These are phyloP conservation scores for Heteropelma amictum DNA, from an alignment of 2,888 invertebrate species.

Conservation along the genomic window DNA sequence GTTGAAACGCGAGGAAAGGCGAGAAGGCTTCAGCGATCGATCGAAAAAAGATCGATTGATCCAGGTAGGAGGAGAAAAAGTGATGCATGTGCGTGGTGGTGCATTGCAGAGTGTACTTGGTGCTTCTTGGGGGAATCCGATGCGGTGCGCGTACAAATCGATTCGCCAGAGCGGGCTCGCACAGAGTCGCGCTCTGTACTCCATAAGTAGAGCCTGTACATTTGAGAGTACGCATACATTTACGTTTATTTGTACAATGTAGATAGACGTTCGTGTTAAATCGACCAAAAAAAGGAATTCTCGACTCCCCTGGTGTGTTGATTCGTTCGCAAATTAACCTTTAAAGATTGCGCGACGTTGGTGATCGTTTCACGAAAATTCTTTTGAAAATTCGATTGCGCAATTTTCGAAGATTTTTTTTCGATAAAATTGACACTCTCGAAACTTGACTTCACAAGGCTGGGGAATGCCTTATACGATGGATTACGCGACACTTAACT, in stretches of 20 bases:
- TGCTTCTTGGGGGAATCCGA: slow-evolving; percentile 36
- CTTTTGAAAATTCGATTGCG: too few species aligned
- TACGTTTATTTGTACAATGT: not conserved
- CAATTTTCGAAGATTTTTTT: not conserved
- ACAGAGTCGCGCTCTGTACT: slow-evolving; percentile 8
- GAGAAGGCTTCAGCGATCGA: slow-evolving; percentile 10
- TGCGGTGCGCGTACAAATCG: slow-evolving; percentile 46
- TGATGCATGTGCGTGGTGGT: slow-evolving; percentile 26
- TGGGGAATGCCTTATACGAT: too few species aligned
- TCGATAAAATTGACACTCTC: not conserved
- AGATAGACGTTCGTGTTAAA: not conserved
- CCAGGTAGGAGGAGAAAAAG: not conserved
- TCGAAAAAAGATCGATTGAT: slow-evolving; percentile 17
- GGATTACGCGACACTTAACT: slow-evolving; percentile 1
- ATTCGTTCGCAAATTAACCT: too few species aligned
- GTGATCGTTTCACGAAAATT: too few species aligned
- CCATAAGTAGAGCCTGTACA: slow-evolving; percentile 21
- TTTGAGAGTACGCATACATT: not conserved
- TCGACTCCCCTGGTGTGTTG: too few species aligned
- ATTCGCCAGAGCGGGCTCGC: slow-evolving; percentile 40
- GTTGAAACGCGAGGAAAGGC: not conserved
- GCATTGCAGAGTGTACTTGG: slow-evolving; percentile 40
- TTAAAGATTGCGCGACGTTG: too few species aligned
- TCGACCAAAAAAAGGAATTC: too few species aligned
- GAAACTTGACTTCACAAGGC: too few species aligned